A percentile compares a stretch with the other conserved stretches of the same genome.
Conservation (phyloP, 2,113 vertebrate genomes). For the Elaphurus davidianus region DNA sequence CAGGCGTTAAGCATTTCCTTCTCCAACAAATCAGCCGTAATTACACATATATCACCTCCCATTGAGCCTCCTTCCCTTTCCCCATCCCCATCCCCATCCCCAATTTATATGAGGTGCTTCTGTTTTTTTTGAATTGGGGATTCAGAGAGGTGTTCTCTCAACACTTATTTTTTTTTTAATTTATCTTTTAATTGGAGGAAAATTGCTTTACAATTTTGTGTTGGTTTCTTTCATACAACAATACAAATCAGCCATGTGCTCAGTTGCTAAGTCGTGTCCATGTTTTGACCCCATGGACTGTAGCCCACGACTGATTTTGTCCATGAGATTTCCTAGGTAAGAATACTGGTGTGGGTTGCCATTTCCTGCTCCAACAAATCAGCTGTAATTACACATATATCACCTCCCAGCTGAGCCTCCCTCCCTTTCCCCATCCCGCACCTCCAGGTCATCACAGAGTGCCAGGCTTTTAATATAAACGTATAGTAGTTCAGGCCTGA, state of each 20-base stretch:
- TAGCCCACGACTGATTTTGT: background rate
- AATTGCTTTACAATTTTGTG: background rate
- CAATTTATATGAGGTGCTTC: background rate
- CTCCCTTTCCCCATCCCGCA: background rate
- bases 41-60: background rate
- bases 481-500: background rate
- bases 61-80: background rate
- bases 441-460: background rate
- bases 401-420: background rate
- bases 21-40: background rate
- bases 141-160: background rate
- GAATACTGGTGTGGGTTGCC: background rate
- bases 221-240: background rate
- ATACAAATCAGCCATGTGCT: background rate
- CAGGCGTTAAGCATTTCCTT: background rate
- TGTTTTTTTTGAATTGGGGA: background rate
- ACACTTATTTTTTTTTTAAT: background rate
- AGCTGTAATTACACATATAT: background rate
- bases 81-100: background rate
- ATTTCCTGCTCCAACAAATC: background rate
- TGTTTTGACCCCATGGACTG: background rate
- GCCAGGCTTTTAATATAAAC: background rate
- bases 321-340: background rate
- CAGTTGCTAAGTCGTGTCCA: background rate
- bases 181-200: background rate